Evolutionary conservation across 2,797 vertebrate species (phyloP).

Genomic region (Chelidonichthys spinosus): DNA sequence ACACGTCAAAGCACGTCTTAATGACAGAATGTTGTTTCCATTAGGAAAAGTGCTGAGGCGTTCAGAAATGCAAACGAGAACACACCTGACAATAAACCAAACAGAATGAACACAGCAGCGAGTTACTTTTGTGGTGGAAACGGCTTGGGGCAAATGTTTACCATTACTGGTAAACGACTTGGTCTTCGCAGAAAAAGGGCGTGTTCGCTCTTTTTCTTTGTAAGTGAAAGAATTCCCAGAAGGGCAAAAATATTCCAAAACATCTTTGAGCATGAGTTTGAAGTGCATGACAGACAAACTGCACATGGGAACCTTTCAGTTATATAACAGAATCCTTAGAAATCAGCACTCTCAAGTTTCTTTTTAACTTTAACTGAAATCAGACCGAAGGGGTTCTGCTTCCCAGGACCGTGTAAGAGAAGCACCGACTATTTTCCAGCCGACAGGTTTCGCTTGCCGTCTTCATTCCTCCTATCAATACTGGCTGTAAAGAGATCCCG

Average conservation of each 20-base stretch:
- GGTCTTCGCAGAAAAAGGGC: conserved; percentile 11
- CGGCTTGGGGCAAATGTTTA: conserved; percentile 34
- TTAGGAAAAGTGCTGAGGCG: conserved; percentile 47
- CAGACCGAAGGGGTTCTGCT: background rate
- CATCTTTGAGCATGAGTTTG: conserved; percentile 36
- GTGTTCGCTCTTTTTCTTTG: background rate
- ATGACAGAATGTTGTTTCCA: conserved; percentile 4
- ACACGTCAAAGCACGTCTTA: background rate
- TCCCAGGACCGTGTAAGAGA: background rate
- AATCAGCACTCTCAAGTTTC: conserved; percentile 39
- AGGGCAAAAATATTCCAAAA: conserved; percentile 31
- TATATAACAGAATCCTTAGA: conserved; percentile 61
- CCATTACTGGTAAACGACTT: conserved; percentile 30
- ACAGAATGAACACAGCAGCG: conserved; percentile 1
- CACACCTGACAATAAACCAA: conserved; percentile 34
- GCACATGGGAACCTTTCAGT: conserved; percentile 52
- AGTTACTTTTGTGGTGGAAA: conserved; percentile 43
- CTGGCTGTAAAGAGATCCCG: background rate
- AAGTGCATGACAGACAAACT: conserved; percentile 27
- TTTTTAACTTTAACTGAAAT: conserved; percentile 14
- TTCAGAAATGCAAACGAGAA: conserved; percentile 49
- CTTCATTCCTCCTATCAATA: background rate
- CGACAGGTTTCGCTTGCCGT: background rate
- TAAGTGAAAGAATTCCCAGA: conserved; percentile 23
- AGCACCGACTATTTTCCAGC: background rate